These are phyloP conservation scores for Ammospiza caudacuta DNA, from an alignment of 2,113 vertebrate species.

Conservation along the genomic window DNA sequence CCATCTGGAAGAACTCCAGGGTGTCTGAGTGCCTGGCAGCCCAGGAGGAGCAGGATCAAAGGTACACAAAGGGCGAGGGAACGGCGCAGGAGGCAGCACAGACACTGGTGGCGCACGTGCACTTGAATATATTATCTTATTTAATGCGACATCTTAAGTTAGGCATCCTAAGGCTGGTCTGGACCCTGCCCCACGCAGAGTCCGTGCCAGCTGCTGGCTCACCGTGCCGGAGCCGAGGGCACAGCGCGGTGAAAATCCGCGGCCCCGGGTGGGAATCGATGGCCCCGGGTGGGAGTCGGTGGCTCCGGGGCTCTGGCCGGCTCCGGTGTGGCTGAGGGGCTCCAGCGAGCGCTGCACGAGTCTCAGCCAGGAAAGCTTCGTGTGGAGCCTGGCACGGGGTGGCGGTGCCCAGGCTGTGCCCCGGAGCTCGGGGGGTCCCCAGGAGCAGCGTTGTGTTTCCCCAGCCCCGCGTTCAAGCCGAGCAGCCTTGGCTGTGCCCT, in stretches of 20 bases:
- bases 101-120: accelerated
- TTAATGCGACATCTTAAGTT: neutral
- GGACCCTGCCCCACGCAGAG: neutral
- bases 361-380: neutral
- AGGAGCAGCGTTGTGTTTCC: neutral
- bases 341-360: accelerated
- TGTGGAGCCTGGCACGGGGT: neutral
- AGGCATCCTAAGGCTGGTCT: neutral
- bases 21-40: accelerated
- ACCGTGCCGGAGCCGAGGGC: neutral
- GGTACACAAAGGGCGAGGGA: accelerated
- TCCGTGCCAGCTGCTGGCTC: accelerated
- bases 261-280: neutral
- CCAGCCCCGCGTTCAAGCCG: neutral
- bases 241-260: accelerated
- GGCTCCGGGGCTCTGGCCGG: neutral
- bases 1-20: neutral
- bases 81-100: accelerated
- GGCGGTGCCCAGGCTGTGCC: neutral
- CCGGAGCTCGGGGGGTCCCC: neutral
- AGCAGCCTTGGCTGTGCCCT: neutral
- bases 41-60: accelerated
- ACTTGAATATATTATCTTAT: neutral
- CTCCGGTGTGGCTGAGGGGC: accelerated
- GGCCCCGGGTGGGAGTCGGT: neutral